A percentile compares a stretch with the other conserved stretches of the same genome.
phyloP scores from a whole-genome alignment of 2,888 invertebrate genomes.

The Aromia moschata region DNA sequence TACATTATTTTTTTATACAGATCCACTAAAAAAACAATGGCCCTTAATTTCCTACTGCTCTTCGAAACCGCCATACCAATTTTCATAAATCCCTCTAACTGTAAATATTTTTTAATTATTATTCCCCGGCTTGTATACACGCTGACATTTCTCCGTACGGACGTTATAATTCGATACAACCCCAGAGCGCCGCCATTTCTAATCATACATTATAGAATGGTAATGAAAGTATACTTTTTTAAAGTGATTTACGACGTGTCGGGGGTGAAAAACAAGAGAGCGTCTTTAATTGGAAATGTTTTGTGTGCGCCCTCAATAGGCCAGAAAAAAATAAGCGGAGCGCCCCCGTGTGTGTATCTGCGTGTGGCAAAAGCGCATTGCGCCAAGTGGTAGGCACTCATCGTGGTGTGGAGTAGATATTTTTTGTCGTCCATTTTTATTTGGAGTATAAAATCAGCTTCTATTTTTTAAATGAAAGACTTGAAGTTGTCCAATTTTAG shows the following conservation, averaged over 20 bases:
- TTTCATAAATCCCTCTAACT: conserved; percentile 1
- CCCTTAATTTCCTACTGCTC: too few species aligned
- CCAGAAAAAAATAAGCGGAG: conserved; percentile 6
- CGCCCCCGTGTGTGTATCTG: too few species aligned
- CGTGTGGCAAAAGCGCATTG: background rate
- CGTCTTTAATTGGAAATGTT: conserved; percentile 35
- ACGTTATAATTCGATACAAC: conserved; percentile 28
- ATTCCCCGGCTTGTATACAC: conserved; percentile 3
- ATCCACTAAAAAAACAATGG: too few species aligned
- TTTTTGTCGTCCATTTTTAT: too few species aligned
- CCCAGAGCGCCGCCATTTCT: conserved; percentile 32
- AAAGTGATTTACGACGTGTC: conserved; percentile 34
- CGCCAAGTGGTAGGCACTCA: conserved; percentile 7
- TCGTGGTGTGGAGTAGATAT: too few species aligned
- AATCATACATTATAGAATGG: conserved; percentile 35
- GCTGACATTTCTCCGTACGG: background rate
- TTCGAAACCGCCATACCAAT: too few species aligned
- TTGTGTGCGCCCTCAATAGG: conserved; percentile 22
- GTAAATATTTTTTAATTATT: conserved; percentile 17
- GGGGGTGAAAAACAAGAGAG: conserved; percentile 30
- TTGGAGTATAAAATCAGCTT: too few species aligned
- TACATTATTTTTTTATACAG: too few species aligned
- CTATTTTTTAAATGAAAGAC: too few species aligned
- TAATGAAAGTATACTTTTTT: conserved; percentile 36
- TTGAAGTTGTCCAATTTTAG: too few species aligned